These are phyloP conservation scores for Yasuhikotakia modesta DNA, from an alignment of 2,797 vertebrate genomes.

Conservation along the genomic window DNA sequence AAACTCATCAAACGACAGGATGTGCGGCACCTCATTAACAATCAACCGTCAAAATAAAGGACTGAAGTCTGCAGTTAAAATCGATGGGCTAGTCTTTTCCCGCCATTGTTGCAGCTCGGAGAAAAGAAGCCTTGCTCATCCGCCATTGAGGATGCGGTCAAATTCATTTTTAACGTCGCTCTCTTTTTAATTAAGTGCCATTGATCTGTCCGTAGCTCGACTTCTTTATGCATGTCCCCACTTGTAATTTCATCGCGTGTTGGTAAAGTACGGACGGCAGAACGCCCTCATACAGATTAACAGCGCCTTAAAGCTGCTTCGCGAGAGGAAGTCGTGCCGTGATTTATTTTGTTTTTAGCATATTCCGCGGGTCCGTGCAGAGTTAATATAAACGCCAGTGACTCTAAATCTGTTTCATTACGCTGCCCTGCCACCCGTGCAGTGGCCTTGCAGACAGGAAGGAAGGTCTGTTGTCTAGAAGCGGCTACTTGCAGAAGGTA, in stretches of 20 bases:
- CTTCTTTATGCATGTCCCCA: constrained; percentile 65
- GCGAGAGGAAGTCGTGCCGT: constrained; percentile 51
- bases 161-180: constrained; percentile 67
- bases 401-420: constrained; percentile 67
- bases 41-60: constrained; percentile 45
- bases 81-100: constrained; percentile 63
- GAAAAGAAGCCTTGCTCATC: constrained; percentile 48
- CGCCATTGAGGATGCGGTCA: constrained; percentile 62
- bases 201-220: constrained; percentile 68
- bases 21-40: constrained; percentile 41
- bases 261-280: constrained; percentile 59
- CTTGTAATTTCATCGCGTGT: constrained; percentile 63
- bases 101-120: constrained; percentile 55
- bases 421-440: constrained; percentile 49
- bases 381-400: constrained; percentile 61
- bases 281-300: constrained; percentile 63
- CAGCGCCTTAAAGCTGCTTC: constrained; percentile 66
- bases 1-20: constrained; percentile 32
- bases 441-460: constrained; percentile 55
- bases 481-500: constrained; percentile 63
- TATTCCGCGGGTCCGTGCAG: constrained; percentile 51
- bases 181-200: constrained; percentile 72
- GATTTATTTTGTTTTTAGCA: constrained; percentile 68
- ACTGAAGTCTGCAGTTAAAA: constrained; percentile 42
- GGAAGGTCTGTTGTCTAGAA: constrained; percentile 67